Conservation (phyloP, 2,113 vertebrate genomes). For the Chinchilla lanigera region DNA sequence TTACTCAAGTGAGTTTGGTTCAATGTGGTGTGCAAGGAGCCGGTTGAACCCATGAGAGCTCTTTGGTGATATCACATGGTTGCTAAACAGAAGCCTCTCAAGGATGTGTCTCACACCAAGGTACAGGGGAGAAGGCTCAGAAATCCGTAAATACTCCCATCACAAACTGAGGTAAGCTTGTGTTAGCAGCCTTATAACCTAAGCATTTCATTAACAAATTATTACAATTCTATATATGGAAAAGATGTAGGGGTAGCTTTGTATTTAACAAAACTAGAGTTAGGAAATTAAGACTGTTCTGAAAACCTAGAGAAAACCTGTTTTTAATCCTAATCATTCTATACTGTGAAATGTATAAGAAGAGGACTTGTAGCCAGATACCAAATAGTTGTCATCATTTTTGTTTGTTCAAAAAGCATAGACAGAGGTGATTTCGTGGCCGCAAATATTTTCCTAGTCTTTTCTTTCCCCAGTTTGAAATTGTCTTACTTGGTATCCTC, state of each 20-base stretch:
- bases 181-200: constrained; percentile 21
- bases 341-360: constrained; percentile 82
- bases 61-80: background rate
- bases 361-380: constrained; percentile 80
- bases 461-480: constrained; percentile 69
- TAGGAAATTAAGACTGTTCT: constrained; percentile 79
- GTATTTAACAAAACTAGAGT: constrained; percentile 79
- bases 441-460: constrained; percentile 54
- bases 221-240: constrained; percentile 77
- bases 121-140: background rate
- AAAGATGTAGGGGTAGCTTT: constrained; percentile 82
- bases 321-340: constrained; percentile 83
- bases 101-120: background rate
- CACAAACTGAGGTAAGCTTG: background rate
- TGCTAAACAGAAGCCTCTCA: background rate
- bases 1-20: background rate
- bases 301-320: constrained; percentile 83
- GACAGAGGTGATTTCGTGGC: constrained; percentile 45
- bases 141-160: constrained; percentile 24
- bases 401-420: constrained; percentile 77
- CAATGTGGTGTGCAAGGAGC: background rate
- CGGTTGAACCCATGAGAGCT: background rate
- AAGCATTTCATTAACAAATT: constrained; percentile 29
- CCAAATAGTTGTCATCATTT: constrained; percentile 82
- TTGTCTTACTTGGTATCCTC: constrained; percentile 51